Evolutionary conservation across 2,113 vertebrate species (phyloP), one percentile per base, ranked within the genome.

Genomic region (Heptranchias perlo): DNA sequence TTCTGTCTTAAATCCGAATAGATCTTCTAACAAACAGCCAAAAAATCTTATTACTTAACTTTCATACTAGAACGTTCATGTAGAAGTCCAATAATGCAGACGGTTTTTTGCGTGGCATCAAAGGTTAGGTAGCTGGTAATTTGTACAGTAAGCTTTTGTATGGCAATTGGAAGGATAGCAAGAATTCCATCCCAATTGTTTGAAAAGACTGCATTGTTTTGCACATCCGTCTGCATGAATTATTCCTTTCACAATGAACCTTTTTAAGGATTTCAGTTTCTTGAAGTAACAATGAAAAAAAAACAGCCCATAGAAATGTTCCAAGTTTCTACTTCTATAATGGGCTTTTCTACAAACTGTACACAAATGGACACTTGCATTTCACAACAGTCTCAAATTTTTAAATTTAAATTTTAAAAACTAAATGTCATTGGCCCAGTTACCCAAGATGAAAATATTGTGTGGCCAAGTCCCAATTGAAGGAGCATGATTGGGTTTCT

Each of bases 131-230:
- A 47, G 44, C 8, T 44, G 39, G 35, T 39, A 23, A 14, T 47
- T 67, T 25, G 39, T 94, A 94, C 62, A 94, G 62, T 64, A 31
- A 94, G 39, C 39, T 67, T 94, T 94, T 93, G 35, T 93, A 1
- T 44, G 23, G 87, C 52, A 52, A 49, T 64, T 67, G 44, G 93
- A 94, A 94, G 35, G 62, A 94, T 69, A 67, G 93, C 64, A 94
- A 47, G 7, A 94, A 94, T 25, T 94, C 62, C 62, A 49, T 94
- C 44, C 2, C 25, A 28, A 67, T 64, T 65, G 8, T 67, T 49
- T 94, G 92, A 69, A 49, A 44, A 49, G 93, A 65, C 61, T 67
- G n/a, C 62, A 16, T 67, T 94, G 62, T 94, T 54, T 35, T 58
- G 6, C 52, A 58, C 23, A 54, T 31, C 54, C 4, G 8, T 58